phyloP scores from a whole-genome alignment of 2,888 invertebrate species.

The Poecilobothrus nobilitatus region DNA sequence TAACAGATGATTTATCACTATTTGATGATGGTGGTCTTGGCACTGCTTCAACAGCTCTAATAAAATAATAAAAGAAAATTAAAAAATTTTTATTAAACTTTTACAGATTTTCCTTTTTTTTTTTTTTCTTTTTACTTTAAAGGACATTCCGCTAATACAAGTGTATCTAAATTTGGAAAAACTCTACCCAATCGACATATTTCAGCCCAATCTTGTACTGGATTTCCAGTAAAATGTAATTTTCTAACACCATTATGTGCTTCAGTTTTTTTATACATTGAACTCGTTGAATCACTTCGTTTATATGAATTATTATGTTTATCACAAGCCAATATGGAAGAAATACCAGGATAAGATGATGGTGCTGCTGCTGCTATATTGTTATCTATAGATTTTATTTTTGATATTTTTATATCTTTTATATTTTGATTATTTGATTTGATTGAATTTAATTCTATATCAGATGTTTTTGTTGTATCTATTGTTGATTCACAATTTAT shows the following conservation, averaged over 20 bases:
- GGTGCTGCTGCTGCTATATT: neutral
- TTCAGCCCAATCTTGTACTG: conserved; percentile 74
- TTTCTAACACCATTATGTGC: conserved; percentile 64
- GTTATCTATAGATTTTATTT: neutral
- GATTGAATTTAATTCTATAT: neutral
- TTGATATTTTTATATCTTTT: neutral
- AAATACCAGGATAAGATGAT: neutral
- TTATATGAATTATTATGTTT: conserved; percentile 17
- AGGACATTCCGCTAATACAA: conserved; percentile 81
- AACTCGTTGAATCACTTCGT: conserved; percentile 23
- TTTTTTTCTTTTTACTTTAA: conserved; percentile 46
- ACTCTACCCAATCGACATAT: conserved; percentile 73
- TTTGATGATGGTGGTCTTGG: conserved; percentile 27
- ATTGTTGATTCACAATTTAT: neutral
- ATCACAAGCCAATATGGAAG: neutral
- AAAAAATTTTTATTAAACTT: conserved; percentile 35
- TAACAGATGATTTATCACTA: conserved; percentile 50
- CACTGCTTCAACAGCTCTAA: conserved; percentile 26
- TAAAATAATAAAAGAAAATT: no score
- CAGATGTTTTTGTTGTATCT: neutral
- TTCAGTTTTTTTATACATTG: conserved; percentile 33
- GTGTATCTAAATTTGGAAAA: conserved; percentile 76
- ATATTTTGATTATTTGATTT: neutral
- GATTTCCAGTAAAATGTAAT: conserved; percentile 82
- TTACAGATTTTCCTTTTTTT: conserved; percentile 7